These are phyloP conservation scores for Uloborus diversus DNA, from an alignment of 1,140 invertebrate genomes.

Conservation along the genomic window DNA sequence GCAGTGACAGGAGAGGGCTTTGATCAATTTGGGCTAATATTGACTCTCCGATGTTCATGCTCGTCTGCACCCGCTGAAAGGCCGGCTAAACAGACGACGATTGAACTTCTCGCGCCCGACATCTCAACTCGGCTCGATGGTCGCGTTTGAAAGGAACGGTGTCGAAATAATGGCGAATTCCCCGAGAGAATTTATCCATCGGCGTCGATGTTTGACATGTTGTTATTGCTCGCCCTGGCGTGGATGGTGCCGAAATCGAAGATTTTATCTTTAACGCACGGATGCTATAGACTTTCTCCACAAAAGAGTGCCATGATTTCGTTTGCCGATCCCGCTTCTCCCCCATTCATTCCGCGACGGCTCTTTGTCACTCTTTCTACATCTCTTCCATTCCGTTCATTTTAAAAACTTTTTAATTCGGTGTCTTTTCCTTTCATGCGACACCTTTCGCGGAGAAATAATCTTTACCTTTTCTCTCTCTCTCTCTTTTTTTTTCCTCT, in stretches of 20 bases:
- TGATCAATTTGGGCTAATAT: conserved; percentile 51
- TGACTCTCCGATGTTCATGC: conserved; percentile 53
- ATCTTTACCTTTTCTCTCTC: conserved; percentile 8
- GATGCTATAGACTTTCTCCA: conserved; percentile 53
- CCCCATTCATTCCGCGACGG: not conserved
- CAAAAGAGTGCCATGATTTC: conserved; percentile 27
- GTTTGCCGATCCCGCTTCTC: conserved; percentile 11
- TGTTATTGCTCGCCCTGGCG: conserved; percentile 28
- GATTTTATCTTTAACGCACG: conserved; percentile 51
- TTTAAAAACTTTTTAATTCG: not conserved
- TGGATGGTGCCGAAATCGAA: conserved; percentile 52
- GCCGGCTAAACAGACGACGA: conserved; percentile 52
- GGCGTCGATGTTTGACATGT: conserved; percentile 21
- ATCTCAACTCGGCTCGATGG: conserved; percentile 46
- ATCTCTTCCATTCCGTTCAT: not conserved
- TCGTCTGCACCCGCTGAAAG: conserved; percentile 28
- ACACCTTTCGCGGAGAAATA: conserved; percentile 4
- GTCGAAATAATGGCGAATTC: conserved; percentile 39
- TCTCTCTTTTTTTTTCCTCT: not conserved
- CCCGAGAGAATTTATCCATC: conserved; percentile 48
- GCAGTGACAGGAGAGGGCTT: not conserved
- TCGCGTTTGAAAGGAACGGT: conserved; percentile 28
- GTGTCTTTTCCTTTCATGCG: not conserved
- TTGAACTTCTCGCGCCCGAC: conserved; percentile 44
- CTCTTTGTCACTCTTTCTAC: not conserved